Conservation (phyloP, 2,888 invertebrate species). For the Blastobasis lacticolella region DNA sequence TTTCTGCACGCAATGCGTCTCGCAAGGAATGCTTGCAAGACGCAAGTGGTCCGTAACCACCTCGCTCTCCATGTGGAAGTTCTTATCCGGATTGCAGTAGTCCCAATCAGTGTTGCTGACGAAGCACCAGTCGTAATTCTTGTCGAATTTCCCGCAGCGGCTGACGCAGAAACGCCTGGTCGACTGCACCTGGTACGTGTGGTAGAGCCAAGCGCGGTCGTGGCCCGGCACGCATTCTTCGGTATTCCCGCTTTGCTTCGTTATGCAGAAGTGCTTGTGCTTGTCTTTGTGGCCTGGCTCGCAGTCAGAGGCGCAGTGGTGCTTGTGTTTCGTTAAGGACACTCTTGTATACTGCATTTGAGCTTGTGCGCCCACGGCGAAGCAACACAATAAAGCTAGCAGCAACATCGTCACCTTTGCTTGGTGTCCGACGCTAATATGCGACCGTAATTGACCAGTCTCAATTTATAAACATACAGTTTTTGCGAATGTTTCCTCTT, state of each 20-base stretch:
- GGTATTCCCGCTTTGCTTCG: background rate
- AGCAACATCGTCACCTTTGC: too few relatives aligned
- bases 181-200: background rate
- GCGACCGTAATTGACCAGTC: too few relatives aligned
- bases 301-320: too few relatives aligned
- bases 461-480: too few relatives aligned
- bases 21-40: background rate
- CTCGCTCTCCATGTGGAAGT: background rate
- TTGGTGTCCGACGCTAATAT: too few relatives aligned
- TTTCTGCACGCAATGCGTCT: background rate
- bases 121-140: background rate
- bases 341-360: too few relatives aligned
- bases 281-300: too few relatives aligned
- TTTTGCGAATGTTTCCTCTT: too few relatives aligned
- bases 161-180: background rate
- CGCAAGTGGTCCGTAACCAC: background rate
- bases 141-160: background rate
- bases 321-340: too few relatives aligned
- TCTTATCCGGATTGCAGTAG: background rate
- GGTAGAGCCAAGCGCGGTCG: background rate
- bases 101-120: background rate
- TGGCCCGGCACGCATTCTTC: background rate
- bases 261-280: background rate
- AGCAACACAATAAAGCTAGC: background rate
- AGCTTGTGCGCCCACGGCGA: too few relatives aligned